Evolutionary conservation across 2,888 invertebrate genomes (phyloP), one percentile per base, ranked within the genome.

Genomic region (Dolichopus griseipennis): DNA sequence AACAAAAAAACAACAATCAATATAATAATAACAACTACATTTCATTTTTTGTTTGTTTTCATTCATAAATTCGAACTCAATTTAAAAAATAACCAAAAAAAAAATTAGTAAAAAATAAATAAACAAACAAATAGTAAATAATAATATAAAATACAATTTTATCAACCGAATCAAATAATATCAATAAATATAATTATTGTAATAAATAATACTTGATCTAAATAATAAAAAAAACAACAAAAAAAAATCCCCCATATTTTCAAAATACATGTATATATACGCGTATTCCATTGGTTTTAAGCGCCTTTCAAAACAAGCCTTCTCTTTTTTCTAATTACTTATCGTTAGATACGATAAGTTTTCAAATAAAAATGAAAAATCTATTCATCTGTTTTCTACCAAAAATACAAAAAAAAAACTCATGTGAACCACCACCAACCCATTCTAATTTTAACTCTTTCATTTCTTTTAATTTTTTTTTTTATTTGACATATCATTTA

Each of bases 141-240:
- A n/a, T n/a, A n/a, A n/a, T 12, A 52, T 52, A 18, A 37, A 37
- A 41, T 41, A 41, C 9, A 52, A 43, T 18, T 12, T 52, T 52
- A 12, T 52, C 52, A 52, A 52, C 52, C 52, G 52, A 52, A 52
- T 52, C 15, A 52, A 52, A 52, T 12, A 52, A 18, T 52, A 52
- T 52, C 52, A 52, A 52, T 52, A 52, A 52, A 52, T 52, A 52
- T 52, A 52, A 52, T 52, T 52, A 52, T 52, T 15, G 52, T 52
- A 52, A 52, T 52, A 52, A 52, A 52, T 52, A 52, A n/a, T 52
- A 52, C 6, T 9, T 41, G 15, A 27, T 27, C 27, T 27, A 27
- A 27, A 27, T 27, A 27, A 27, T 4, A 27, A 27, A 27, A 27
- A 27, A 27, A 27, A 27, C 3, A 2, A 27, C 2, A 27, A 27